These are phyloP conservation scores for Elysia crispata DNA, from an alignment of 2,888 invertebrate genomes.

Conservation along the genomic window DNA sequence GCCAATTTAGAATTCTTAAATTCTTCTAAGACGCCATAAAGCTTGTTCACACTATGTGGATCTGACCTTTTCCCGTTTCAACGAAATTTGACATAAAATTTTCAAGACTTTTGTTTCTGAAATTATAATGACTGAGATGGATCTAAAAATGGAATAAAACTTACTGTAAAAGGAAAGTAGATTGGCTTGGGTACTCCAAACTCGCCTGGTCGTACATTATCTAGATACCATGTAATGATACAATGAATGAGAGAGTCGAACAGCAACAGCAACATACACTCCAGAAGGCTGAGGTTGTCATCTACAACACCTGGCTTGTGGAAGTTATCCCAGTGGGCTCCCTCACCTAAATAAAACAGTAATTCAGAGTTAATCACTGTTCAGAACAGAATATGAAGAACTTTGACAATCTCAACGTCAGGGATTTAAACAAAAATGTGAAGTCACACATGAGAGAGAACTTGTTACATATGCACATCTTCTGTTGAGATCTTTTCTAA, in stretches of 20 bases:
- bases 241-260: slow-evolving; percentile 85
- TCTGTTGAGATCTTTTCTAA: too few relatives aligned
- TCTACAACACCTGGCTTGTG: slow-evolving; percentile 82
- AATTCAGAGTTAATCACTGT: background rate
- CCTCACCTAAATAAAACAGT: slow-evolving; percentile 62
- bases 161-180: slow-evolving; percentile 87
- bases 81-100: too few relatives aligned
- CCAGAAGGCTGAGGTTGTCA: slow-evolving; percentile 82
- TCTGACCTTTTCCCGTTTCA: too few relatives aligned
- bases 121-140: too few relatives aligned
- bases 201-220: slow-evolving; percentile 90
- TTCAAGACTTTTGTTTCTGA: too few relatives aligned
- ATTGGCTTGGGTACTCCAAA: slow-evolving; percentile 89
- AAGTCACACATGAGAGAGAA: too few relatives aligned
- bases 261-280: slow-evolving; percentile 84
- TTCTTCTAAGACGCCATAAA: too few relatives aligned
- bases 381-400: background rate
- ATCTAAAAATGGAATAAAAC: slow-evolving; percentile 18
- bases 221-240: slow-evolving; percentile 88
- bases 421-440: too few relatives aligned
- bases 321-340: slow-evolving; percentile 73
- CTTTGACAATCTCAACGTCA: too few relatives aligned
- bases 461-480: too few relatives aligned
- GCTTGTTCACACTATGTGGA: too few relatives aligned
- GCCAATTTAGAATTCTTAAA: too few relatives aligned